Evolutionary conservation across 2,888 invertebrate species (phyloP), one percentile per base, ranked within the genome.

Genomic region (Julus scanicus): DNA sequence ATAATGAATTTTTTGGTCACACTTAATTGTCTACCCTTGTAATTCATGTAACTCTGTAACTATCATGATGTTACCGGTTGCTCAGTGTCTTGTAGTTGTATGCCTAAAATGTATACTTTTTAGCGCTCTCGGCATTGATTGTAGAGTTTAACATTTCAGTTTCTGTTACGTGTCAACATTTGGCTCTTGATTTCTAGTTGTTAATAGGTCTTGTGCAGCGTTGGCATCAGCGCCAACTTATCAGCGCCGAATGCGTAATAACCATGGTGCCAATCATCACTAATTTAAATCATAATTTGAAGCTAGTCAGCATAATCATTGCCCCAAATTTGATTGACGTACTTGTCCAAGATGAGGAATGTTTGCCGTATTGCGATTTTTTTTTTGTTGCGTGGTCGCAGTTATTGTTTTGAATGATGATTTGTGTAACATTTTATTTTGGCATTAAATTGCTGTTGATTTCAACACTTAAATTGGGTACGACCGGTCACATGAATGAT

Each of bases 201-300:
- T 37, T 80, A 37, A 80, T 80, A 80, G 80, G 5, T 71, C 9
- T 71, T 20, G n/a, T 20, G 20, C 63, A 80, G 71, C 8, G 29
- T 29, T 29, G 1, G 4, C 63, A 63, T 63, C 63, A 63, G 5
- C 4, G n/a, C 63, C n/a, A 20, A n/a, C 20, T 63, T 63, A 63
- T 63, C 63, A 20, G 63, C 20, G 20, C 6, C 2, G 3, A 9
- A 57, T 57, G 57, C 57, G 4, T 15, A 17, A n/a, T 71, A 29
- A 71, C 71, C 71, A 20, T 71, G 8, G 29, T 80, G 80, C 80
- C 80, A 80, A 80, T 80, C 80, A 37, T 37, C 37, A 37, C 80
- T 80, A 80, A 80, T 80, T 80, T 80, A 80, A 80, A 80, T 80
- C 80, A 80, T 37, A 37, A 80, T 37, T 80, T 80, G 80, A 80